phyloP scores from a whole-genome alignment of 2,113 vertebrate genomes.

The Nematolebias whitei region DNA sequence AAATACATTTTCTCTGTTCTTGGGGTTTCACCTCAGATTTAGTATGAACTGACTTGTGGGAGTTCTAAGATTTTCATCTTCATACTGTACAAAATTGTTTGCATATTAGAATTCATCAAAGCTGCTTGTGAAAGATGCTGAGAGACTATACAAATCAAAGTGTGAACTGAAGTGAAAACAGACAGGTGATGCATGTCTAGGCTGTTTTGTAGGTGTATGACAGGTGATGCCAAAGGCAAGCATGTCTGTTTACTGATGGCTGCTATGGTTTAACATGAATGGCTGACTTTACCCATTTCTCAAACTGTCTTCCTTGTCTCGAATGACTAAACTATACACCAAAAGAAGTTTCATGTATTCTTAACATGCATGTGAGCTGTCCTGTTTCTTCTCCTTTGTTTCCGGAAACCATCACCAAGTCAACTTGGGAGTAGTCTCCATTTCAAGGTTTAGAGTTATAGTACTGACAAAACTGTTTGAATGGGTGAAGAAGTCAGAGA shows the following conservation, averaged over 20 bases:
- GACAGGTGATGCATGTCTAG: background rate
- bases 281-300: background rate
- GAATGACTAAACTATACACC: too few relatives aligned
- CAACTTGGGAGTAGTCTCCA: too few relatives aligned
- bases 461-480: too few relatives aligned
- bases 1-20: background rate
- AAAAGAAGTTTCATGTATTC: too few relatives aligned
- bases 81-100: background rate
- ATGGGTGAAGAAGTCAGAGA: too few relatives aligned
- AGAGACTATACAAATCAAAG: background rate
- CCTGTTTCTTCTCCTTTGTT: too few relatives aligned
- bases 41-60: background rate
- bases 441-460: too few relatives aligned
- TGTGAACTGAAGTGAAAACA: background rate
- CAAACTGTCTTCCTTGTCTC: background rate
- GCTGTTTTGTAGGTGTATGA: background rate
- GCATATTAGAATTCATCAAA: background rate
- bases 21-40: background rate
- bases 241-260: background rate
- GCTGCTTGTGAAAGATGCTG: background rate
- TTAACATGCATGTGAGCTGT: too few relatives aligned
- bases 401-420: too few relatives aligned
- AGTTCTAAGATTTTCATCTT: background rate
- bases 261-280: background rate
- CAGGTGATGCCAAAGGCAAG: background rate